Evolutionary conservation across 2,113 vertebrate genomes (phyloP), one percentile per base, ranked within the genome.

Genomic region (Pao palembangensis): DNA sequence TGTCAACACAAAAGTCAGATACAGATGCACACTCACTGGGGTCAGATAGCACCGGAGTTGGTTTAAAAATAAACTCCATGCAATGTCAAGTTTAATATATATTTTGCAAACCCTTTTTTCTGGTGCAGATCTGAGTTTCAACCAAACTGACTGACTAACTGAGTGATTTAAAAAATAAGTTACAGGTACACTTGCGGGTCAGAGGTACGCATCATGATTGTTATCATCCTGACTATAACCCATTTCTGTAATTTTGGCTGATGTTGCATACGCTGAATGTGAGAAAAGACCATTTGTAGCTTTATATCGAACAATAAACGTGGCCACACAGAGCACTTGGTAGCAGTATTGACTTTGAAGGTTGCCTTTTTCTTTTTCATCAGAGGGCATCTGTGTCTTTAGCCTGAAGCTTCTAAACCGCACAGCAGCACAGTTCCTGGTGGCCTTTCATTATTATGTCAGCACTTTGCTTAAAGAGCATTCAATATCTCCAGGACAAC

Each of bases 361-460:
- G 75, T 75, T 57, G 70, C 62, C 75, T 84, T 83, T 84, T 80
- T 76, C 69, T 80, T 78, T 63, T 63, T 56, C 79, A 80, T 82
- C 70, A 73, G 74, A 83, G 77, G 70, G 68, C 25, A 57, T 80
- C 66, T 56, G 52, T 83, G 64, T 81, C 78, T 75, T 76, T 78
- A 58, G 80, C 84, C 78, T 3, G 64, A 31, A 87, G 84, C 85
- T 67, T 55, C 73, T 20, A 73, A 78, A 78, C 82, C 78, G 58
- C 73, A 74, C 75, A 58, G 78, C 68, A 66, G 76, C 69, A 72
- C 78, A 63, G 80, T 78, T 71, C 54, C 20, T 55, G 67, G 67
- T 65, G 83, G 84, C 85, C 79, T 88, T 89, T 88, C 87, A 89
- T 92, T 91, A 88, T 86, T 80, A 90, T 91, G 91, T 91, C 89